Conservation (phyloP, 2,888 invertebrate genomes). For the Troides oblongomaculatus region DNA sequence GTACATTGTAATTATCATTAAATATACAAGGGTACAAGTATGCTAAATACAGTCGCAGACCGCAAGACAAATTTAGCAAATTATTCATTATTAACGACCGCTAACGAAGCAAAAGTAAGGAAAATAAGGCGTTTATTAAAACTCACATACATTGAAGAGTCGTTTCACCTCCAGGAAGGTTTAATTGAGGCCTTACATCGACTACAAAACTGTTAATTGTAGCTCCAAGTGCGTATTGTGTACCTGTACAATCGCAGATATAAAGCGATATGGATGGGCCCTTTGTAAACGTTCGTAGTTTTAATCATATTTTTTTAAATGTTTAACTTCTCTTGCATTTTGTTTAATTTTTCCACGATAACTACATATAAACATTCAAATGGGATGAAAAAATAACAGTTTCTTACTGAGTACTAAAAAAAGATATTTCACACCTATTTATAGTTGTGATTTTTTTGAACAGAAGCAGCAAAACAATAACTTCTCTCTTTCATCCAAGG, state of each 20-base stretch:
- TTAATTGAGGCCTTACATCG: slow-evolving; percentile 72
- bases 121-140: slow-evolving; percentile 59
- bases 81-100: slow-evolving; percentile 43
- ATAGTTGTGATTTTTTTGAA: too few relatives aligned
- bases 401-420: too few relatives aligned
- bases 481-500: too few relatives aligned
- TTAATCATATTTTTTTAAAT: neutral
- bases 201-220: slow-evolving; percentile 76
- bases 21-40: slow-evolving; percentile 8
- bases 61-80: slow-evolving; percentile 28
- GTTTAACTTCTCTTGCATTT: too few relatives aligned
- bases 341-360: too few relatives aligned
- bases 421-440: too few relatives aligned
- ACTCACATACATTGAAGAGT: slow-evolving; percentile 46
- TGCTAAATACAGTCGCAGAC: slow-evolving; percentile 23
- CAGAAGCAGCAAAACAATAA: too few relatives aligned
- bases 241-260: slow-evolving; percentile 43
- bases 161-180: slow-evolving; percentile 57
- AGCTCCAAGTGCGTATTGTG: slow-evolving; percentile 69
- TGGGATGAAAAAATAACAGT: too few relatives aligned
- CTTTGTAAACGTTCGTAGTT: neutral
- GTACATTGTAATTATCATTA: slow-evolving; percentile 5
- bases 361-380: too few relatives aligned
- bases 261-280: slow-evolving; percentile 41
- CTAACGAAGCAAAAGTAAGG: slow-evolving; percentile 47